phyloP scores from a whole-genome alignment of 92 coral and sea anemone species.

The Umimayanthus kanabou region DNA sequence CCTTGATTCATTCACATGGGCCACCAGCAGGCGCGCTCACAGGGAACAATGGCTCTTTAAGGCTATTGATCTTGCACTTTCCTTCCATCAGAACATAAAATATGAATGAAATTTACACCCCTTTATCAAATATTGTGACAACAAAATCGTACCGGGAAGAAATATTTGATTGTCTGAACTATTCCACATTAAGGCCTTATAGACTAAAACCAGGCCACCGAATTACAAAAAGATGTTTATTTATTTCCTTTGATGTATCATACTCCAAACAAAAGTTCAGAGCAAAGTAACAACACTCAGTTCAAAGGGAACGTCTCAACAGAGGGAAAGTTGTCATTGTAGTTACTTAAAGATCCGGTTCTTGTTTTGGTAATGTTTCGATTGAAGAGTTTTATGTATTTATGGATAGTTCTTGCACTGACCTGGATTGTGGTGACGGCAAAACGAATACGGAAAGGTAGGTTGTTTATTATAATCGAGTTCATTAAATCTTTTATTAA shows the following conservation, averaged over 20 bases:
- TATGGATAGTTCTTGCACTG: background rate
- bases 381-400: background rate
- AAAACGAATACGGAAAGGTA: background rate
- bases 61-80: slow-evolving; percentile 11
- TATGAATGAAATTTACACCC: slow-evolving; percentile 33
- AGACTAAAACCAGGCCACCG: background rate
- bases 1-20: background rate
- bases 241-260: background rate
- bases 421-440: background rate
- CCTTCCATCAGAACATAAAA: slow-evolving; percentile 20
- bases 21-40: slow-evolving; percentile 30
- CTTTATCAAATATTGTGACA: slow-evolving; percentile 32
- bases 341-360: background rate
- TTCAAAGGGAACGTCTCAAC: background rate
- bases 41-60: slow-evolving; percentile 14
- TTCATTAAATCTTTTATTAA: no score
- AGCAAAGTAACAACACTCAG: background rate
- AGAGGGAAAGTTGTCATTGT: background rate
- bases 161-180: background rate
- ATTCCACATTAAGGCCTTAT: background rate
- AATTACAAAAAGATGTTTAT: background rate
- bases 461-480: background rate
- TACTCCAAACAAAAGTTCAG: background rate
- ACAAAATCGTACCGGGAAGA: background rate
- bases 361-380: background rate